phyloP scores from a whole-genome alignment of 37 sponge, comb jelly and placozoan genomes.

The Tethya wilhelma region DNA sequence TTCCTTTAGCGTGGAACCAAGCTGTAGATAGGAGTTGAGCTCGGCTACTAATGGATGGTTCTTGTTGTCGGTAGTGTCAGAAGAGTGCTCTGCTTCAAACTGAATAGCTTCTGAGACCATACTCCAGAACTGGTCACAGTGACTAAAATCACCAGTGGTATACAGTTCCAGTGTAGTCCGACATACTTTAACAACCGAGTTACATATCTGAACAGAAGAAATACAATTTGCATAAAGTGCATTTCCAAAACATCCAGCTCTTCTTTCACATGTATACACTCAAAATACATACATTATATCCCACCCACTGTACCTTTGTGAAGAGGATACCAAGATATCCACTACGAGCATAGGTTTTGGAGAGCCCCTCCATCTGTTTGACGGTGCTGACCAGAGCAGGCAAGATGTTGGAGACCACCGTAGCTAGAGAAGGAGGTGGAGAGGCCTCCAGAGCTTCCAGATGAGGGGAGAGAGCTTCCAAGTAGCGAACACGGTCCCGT shows the following conservation, averaged over 20 bases:
- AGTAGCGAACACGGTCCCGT: slow-evolving; percentile 78
- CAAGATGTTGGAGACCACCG: slow-evolving; percentile 30
- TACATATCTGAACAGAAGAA: slow-evolving; percentile 39
- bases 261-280: slow-evolving; percentile 3
- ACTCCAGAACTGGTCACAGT: slow-evolving; percentile 47
- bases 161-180: neutral
- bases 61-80: neutral
- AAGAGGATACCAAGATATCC: slow-evolving; percentile 87
- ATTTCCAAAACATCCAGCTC: neutral
- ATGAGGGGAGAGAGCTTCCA: slow-evolving; percentile 66
- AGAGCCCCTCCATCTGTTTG: slow-evolving; percentile 72
- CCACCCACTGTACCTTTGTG: slow-evolving; percentile 63
- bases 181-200: slow-evolving; percentile 44
- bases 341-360: slow-evolving; percentile 75
- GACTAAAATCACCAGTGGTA: neutral
- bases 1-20: slow-evolving; percentile 15
- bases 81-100: neutral
- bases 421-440: slow-evolving; percentile 39
- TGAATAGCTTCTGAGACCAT: slow-evolving; percentile 18
- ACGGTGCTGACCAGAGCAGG: slow-evolving; percentile 31
- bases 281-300: neutral
- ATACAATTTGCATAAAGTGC: neutral
- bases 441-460: slow-evolving; percentile 71
- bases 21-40: slow-evolving; percentile 44
- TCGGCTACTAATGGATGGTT: slow-evolving; percentile 28